A percentile compares a stretch with the other conserved stretches of the same genome.
Conservation (phyloP, 2,888 invertebrate species). For the Phalera bucephala region DNA sequence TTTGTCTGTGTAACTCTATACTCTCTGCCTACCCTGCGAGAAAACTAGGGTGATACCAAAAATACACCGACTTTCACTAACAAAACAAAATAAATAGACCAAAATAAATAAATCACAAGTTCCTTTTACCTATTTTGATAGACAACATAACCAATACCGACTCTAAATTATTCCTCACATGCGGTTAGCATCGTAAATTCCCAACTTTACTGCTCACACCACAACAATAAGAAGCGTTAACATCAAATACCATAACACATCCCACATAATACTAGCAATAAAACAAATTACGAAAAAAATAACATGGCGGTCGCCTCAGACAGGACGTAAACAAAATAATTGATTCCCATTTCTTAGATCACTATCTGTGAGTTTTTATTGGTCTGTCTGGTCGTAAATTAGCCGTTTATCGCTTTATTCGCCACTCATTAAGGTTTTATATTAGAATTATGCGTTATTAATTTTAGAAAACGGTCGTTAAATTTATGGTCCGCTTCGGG, state of each 20-base stretch:
- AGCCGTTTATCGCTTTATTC: slow-evolving; percentile 73
- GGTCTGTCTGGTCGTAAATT: slow-evolving; percentile 55
- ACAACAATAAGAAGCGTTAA: slow-evolving; percentile 6
- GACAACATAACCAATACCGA: too few relatives aligned
- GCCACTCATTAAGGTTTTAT: slow-evolving; percentile 76
- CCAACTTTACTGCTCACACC: neutral
- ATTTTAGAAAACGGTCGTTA: slow-evolving; percentile 71
- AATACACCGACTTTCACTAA: too few relatives aligned
- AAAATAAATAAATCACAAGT: too few relatives aligned
- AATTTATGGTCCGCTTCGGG: slow-evolving; percentile 55
- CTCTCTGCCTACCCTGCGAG: too few relatives aligned
- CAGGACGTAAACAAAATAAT: slow-evolving; percentile 58
- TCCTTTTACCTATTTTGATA: too few relatives aligned
- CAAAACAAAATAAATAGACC: too few relatives aligned
- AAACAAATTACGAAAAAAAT: slow-evolving; percentile 30
- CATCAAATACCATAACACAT: slow-evolving; percentile 21
- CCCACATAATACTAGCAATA: slow-evolving; percentile 21
- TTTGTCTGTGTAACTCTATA: too few relatives aligned
- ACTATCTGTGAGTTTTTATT: slow-evolving; percentile 56
- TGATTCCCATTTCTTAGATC: slow-evolving; percentile 55
- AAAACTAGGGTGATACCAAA: too few relatives aligned
- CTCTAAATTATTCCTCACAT: too few relatives aligned
- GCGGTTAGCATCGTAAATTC: too few relatives aligned
- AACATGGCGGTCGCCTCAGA: slow-evolving; percentile 21
- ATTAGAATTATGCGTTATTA: slow-evolving; percentile 74